Evolutionary conservation across 2,797 vertebrate genomes (phyloP), one percentile per base, ranked within the genome.

Genomic region (Neostethus bicornis): DNA sequence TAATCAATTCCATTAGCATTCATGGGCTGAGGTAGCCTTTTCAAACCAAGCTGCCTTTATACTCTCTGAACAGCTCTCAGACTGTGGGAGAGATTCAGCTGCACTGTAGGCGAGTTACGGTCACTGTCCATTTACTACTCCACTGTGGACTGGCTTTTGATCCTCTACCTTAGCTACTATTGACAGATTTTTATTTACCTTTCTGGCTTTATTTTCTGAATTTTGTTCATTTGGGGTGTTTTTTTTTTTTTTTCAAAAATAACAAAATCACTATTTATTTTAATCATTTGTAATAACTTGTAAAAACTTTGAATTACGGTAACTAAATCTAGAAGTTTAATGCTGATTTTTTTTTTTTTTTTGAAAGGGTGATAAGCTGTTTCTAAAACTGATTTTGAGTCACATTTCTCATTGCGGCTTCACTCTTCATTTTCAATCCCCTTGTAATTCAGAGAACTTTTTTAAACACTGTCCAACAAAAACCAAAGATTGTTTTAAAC

Each of bases 1-100:
- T 75, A 87, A 88, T 91, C 85, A 79, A 85, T 86, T 37, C 81
- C 68, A 89, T 92, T 90, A 91, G 83, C 72, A 87, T 87, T 87
- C 76, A 67, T 63, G 76, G 78, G 83, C 78, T 60, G 69, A 77
- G 79, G 71, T 65, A 56, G 75, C 70, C 82, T 67, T 84, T 87
- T 87, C 79, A 81, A 51, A 57, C 51, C 57, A 17, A 41, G 75
- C 71, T 67, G 77, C 75, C 63, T 84, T 72, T 75, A 69, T 73
- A 69, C 69, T 83, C 70, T 83, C 65, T 44, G 67, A 82, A 71
- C 77, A 65, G 75, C 80, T 62, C 75, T 85, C 72, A 62, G 72
- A 61, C 87, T 69, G 83, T 78, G 67, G 81, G 82, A 74, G 61
- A 79, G 72, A 54, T 45, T 5, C n/a, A 16, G 51, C 71, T 83